phyloP scores from a whole-genome alignment of 2,888 invertebrate species.

The Lampropteryx suffumata region DNA sequence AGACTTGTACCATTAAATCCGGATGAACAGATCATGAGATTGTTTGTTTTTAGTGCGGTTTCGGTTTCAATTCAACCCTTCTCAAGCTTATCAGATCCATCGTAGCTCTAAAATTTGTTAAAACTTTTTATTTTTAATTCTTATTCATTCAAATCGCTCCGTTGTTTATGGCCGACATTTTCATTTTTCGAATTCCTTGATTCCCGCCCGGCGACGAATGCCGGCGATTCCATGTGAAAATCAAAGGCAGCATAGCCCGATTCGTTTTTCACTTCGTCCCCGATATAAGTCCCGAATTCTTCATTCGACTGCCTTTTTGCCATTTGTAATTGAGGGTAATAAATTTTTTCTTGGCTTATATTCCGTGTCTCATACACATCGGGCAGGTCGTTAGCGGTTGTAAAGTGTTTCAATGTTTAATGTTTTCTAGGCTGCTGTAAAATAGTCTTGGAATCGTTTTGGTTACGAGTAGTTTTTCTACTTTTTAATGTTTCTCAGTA shows the following conservation, averaged over 20 bases:
- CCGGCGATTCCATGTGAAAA: slow-evolving; percentile 76
- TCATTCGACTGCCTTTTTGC: slow-evolving; percentile 61
- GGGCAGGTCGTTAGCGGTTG: slow-evolving; percentile 61
- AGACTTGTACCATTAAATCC: slow-evolving; percentile 71
- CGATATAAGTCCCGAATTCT: slow-evolving; percentile 73
- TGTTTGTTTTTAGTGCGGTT: slow-evolving; percentile 71
- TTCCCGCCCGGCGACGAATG: slow-evolving; percentile 57
- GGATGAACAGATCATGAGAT: slow-evolving; percentile 68
- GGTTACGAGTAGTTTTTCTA: slow-evolving; percentile 56
- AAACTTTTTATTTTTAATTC: slow-evolving; percentile 69
- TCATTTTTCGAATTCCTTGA: slow-evolving; percentile 76
- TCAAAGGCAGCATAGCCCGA: slow-evolving; percentile 59
- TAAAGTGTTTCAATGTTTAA: slow-evolving; percentile 60
- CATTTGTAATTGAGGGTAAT: slow-evolving; percentile 77
- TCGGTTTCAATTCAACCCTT: slow-evolving; percentile 77
- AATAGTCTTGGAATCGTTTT: slow-evolving; percentile 57
- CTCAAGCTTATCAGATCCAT: slow-evolving; percentile 75
- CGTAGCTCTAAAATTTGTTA: slow-evolving; percentile 73
- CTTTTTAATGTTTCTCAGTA: slow-evolving; percentile 67
- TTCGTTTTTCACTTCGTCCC: slow-evolving; percentile 69
- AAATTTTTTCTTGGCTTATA: slow-evolving; percentile 72
- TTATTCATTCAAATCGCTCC: slow-evolving; percentile 78
- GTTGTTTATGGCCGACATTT: slow-evolving; percentile 82
- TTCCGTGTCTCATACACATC: slow-evolving; percentile 53
- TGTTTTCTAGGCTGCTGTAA: slow-evolving; percentile 60